Evolutionary conservation across 2,888 invertebrate genomes (phyloP), one percentile per base, ranked within the genome.

Genomic region (Harpagoxenus sublaevis): DNA sequence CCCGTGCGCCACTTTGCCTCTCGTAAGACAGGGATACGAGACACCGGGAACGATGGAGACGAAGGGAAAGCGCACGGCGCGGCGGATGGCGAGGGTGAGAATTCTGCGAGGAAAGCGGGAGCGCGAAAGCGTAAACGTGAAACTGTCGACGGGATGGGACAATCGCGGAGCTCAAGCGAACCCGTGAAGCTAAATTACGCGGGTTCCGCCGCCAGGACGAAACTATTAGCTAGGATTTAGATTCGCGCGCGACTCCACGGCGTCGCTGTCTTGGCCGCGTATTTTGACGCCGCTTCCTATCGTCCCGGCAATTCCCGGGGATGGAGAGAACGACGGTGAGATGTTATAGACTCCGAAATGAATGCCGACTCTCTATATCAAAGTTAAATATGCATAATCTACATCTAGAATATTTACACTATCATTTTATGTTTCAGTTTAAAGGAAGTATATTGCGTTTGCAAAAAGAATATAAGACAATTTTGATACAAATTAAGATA

Each of bases 181-280:
- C 87, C 91, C 90, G 91, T 91, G 89, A 89, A 93, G 91, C 92
- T 92, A 92, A 94, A 94, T 94, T 94, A 93, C 92, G 90, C 87
- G 89, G 79, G 86, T 78, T 65, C 70, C 85, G 71, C 81, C 77
- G 84, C 57, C 57, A 84, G 88, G 91, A 90, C 91, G 88, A 91
- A 92, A 93, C 93, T 93, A 92, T 93, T 93, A 93, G 92, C 92
- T 87, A 91, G 91, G 91, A 93, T 93, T 92, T 91, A 92, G 90
- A 90, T 89, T 79, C 83, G 62, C 88, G 88, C 78, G 87, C 87
- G 85, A 86, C 86, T 81, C 81, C n/a, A 45, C 63, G 62, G 23
- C 15, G 18, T 63, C 51, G 57, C 78, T 60, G 68, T 45, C 70
- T 71, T 71, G 71, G 48, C 39, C 79, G 73, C 60, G 71, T 79